Conservation (phyloP, 1,140 invertebrate species). For the Bombyx mandarina region DNA sequence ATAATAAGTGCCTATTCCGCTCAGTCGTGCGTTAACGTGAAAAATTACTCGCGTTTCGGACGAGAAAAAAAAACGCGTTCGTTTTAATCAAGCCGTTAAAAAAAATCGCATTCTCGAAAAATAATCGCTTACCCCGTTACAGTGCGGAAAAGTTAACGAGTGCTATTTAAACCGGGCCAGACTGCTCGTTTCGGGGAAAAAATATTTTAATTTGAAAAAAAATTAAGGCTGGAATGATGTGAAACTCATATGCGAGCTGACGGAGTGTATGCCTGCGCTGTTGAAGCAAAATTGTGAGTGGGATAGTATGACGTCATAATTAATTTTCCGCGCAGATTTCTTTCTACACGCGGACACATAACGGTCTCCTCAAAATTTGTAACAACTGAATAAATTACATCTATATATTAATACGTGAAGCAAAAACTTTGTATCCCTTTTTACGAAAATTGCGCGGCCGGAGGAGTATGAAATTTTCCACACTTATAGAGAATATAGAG, state of each 20-base stretch:
- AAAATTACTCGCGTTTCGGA: constrained; percentile 28
- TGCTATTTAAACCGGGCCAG: constrained; percentile 49
- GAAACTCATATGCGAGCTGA: constrained; percentile 49
- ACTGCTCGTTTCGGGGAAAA: constrained; percentile 2
- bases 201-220: constrained; percentile 11
- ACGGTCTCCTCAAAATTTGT: too few relatives aligned
- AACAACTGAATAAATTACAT: too few relatives aligned
- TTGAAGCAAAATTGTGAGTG: too few relatives aligned
- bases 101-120: constrained; percentile 49
- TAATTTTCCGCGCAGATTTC: too few relatives aligned
- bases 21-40: constrained; percentile 26
- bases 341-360: too few relatives aligned
- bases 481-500: too few relatives aligned
- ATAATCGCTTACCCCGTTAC: constrained; percentile 47
- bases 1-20: constrained; percentile 22
- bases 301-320: too few relatives aligned
- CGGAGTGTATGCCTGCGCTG: too few relatives aligned
- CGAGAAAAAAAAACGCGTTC: constrained; percentile 23
- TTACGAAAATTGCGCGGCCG: too few relatives aligned
- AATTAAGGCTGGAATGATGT: constrained; percentile 50
- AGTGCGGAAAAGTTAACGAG: constrained; percentile 54
- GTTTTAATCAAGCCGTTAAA: constrained; percentile 51
- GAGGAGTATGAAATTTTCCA: too few relatives aligned
- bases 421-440: too few relatives aligned
- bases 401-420: too few relatives aligned